Base-by-base conservation (phyloP, 64 coral and sea anemone genomes). In the Stichodactyla mertensii region DNA sequence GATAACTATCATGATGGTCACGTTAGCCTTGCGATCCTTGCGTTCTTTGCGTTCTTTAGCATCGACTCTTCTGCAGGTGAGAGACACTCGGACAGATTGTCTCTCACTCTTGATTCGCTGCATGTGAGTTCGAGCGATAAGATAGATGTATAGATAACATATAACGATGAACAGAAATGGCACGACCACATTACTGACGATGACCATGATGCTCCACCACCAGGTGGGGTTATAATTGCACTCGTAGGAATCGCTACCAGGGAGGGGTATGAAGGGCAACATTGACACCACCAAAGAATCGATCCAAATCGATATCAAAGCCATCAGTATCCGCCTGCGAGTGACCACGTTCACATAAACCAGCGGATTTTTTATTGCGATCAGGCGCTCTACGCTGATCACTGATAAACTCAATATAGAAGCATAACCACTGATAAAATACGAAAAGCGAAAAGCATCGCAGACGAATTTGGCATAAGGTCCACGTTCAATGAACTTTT, bases 1-100 rank as follows among this genome's bases (percentile, higher is more conserved):
- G 66, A 97, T 97, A 4, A 97, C 92, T 82, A 97, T 93, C 64
- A 97, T 91, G n/a, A 97, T 97, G 26, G 95, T 97, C 18, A 93
- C 89, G 71, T 91, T 97, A 36, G 89, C 95, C 55, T 91, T 90
- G 1, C 95, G 95, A 67, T 97, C 95, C 24, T 80, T 93, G 6
- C 19, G 4, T 86, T 93, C 89, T 80, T 91, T 91, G 62, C 71
- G 85, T 22, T 54, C 18, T 55, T 80, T 93, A 10, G 20, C 77
- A 51, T 57, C 51, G 10, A 31, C 4, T 31, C 69, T 9, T 31
- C 51, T 77, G n/a, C 23, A 66, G 15, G 26, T 16, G n/a, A 85
- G 83, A 27, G 83, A 61, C 10, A 7, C 20, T 26, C 83, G 55
- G 16, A 85, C 8, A 0, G 83, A 85, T 11, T 51, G 86, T 51